phyloP scores from a whole-genome alignment of 2,888 invertebrate genomes.

The Drosophila kokeensis region DNA sequence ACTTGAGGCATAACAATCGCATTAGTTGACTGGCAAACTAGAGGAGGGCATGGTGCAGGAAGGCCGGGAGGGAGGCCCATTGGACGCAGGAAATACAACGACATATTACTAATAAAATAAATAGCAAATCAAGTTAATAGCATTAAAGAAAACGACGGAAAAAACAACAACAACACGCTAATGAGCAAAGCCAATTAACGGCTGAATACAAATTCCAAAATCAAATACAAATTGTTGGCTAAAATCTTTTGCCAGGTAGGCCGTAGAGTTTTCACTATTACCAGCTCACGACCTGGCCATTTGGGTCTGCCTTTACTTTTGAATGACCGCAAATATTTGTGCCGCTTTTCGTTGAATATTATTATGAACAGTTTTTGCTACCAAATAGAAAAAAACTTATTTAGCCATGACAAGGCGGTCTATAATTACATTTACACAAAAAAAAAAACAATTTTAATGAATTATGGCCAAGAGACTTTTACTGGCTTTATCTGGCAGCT shows the following conservation, averaged over 20 bases:
- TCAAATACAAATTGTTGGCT: slow-evolving; percentile 58
- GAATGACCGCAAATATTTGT: slow-evolving; percentile 37
- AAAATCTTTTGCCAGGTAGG: slow-evolving; percentile 49
- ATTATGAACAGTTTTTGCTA: slow-evolving; percentile 30
- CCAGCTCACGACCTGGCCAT: slow-evolving; percentile 16
- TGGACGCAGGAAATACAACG: slow-evolving; percentile 73
- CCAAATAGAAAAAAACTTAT: slow-evolving; percentile 15
- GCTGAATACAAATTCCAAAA: slow-evolving; percentile 76
- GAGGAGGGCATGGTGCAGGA: not conserved
- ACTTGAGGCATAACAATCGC: slow-evolving; percentile 75
- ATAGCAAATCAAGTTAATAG: slow-evolving; percentile 80
- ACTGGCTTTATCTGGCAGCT: slow-evolving; percentile 3
- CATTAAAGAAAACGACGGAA: slow-evolving; percentile 61
- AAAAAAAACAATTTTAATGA: not conserved
- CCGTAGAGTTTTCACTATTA: slow-evolving; percentile 54
- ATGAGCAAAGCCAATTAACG: slow-evolving; percentile 81
- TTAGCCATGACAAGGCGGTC: slow-evolving; percentile 48
- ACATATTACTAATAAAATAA: slow-evolving; percentile 79
- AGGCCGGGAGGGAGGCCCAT: slow-evolving; percentile 11
- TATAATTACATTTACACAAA: slow-evolving; percentile 47
- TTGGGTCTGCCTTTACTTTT: slow-evolving; percentile 7
- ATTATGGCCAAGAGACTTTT: slow-evolving; percentile 11
- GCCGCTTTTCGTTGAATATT: slow-evolving; percentile 35
- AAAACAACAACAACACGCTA: slow-evolving; percentile 59
- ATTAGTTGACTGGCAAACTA: slow-evolving; percentile 54